A percentile compares a stretch with the other conserved stretches of the same genome.
Evolutionary conservation across 2,113 vertebrate genomes (phyloP).

Genomic region (Felis chaus): DNA sequence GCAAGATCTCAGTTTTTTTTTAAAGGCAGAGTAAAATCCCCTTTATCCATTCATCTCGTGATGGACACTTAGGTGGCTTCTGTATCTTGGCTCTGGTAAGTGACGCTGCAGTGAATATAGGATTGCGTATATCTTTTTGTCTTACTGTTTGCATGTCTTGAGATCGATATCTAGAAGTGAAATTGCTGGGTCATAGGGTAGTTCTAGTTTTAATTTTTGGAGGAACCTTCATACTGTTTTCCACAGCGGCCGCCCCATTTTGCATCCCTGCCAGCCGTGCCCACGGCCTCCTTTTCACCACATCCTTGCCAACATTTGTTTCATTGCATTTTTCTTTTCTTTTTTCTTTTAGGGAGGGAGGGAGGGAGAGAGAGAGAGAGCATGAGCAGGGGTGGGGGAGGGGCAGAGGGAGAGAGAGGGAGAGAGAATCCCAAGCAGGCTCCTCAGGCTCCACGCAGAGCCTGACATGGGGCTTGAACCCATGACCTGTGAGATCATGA

Average conservation of each 20-base stretch:
- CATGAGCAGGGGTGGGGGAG: too few relatives aligned
- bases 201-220: not conserved
- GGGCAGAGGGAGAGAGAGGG: too few relatives aligned
- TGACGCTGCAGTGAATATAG: not conserved
- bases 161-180: not conserved
- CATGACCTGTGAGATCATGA: not conserved
- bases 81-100: not conserved
- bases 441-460: too few relatives aligned
- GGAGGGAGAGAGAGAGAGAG: too few relatives aligned
- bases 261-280: not conserved
- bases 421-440: too few relatives aligned
- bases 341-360: too few relatives aligned
- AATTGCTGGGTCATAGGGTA: not conserved
- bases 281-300: not conserved
- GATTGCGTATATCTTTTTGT: not conserved
- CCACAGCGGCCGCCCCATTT: not conserved
- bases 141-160: not conserved
- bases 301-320: not conserved
- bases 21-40: not conserved
- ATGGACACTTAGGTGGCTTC: not conserved
- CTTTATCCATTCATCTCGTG: not conserved
- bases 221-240: not conserved
- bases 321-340: not conserved
- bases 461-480: not conserved
- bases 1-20: not conserved